Evolutionary conservation across 2,797 vertebrate species (phyloP).

Genomic region (Ctenochaetus hawaiiensis): DNA sequence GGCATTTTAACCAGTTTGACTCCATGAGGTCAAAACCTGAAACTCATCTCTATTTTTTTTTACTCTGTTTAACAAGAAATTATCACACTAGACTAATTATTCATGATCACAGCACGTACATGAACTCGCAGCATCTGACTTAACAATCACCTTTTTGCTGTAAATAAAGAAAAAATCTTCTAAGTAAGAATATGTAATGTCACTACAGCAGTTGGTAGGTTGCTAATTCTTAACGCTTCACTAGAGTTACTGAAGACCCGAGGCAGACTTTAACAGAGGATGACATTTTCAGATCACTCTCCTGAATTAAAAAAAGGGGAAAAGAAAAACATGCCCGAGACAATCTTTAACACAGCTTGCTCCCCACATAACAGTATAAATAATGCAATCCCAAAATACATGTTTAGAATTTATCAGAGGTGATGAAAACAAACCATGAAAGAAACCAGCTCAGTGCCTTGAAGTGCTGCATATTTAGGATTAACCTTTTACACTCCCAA

Average conservation of each 20-base stretch:
- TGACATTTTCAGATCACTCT: slow-evolving; percentile 83
- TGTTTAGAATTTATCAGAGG: slow-evolving; percentile 54
- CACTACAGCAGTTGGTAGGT: slow-evolving; percentile 68
- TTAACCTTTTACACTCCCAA: slow-evolving; percentile 42
- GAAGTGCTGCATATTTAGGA: slow-evolving; percentile 28
- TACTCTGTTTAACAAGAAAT: slow-evolving; percentile 11
- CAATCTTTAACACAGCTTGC: slow-evolving; percentile 62
- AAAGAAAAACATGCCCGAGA: slow-evolving; percentile 59
- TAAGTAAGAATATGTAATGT: slow-evolving; percentile 57
- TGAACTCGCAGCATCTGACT: slow-evolving; percentile 32
- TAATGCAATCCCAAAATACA: slow-evolving; percentile 66
- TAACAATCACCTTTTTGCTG: slow-evolving; percentile 26
- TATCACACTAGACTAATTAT: slow-evolving; percentile 33
- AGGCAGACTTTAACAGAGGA: slow-evolving; percentile 74
- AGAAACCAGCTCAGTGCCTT: slow-evolving; percentile 38
- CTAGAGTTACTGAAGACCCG: slow-evolving; percentile 69
- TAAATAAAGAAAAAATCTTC: slow-evolving; percentile 45
- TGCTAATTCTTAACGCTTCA: slow-evolving; percentile 75
- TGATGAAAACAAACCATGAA: slow-evolving; percentile 52
- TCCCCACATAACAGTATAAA: slow-evolving; percentile 51
- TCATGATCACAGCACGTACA: slow-evolving; percentile 12
- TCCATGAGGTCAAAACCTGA: slow-evolving; percentile 26
- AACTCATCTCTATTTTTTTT: slow-evolving; percentile 26
- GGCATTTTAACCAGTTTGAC: slow-evolving; percentile 36
- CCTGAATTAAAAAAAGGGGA: slow-evolving; percentile 61